Conservation (phyloP, 1,140 invertebrate genomes). For the Philaenus spumarius region DNA sequence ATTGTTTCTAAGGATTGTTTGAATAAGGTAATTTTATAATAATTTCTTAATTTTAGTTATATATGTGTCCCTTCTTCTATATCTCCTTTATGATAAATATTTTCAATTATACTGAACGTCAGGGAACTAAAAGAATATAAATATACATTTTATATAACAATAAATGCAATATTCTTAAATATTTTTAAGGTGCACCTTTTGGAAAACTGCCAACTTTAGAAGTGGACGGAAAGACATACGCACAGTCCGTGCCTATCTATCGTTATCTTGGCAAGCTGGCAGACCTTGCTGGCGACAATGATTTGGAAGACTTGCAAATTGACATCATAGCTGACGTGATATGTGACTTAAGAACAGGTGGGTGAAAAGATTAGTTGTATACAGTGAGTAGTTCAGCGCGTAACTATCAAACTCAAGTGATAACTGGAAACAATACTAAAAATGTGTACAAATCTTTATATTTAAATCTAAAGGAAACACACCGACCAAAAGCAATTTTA, state of each 20-base stretch:
- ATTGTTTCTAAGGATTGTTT: no score
- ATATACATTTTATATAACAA: no score
- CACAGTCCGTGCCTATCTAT: slow-evolving; percentile 47
- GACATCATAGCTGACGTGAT: slow-evolving; percentile 37
- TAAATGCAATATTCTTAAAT: no score
- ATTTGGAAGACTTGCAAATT: slow-evolving; percentile 51
- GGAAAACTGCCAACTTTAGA: slow-evolving; percentile 50
- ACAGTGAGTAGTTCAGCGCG: background rate
- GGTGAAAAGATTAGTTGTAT: no score
- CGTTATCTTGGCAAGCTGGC: slow-evolving; percentile 47
- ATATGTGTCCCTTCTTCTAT: no score
- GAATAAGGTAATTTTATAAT: no score
- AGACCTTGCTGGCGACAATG: slow-evolving; percentile 44
- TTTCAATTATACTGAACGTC: no score
- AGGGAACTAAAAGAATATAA: no score
- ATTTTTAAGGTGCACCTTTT: no score
- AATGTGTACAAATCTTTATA: background rate
- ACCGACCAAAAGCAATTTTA: no score
- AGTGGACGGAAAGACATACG: slow-evolving; percentile 45
- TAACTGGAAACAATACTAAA: background rate
- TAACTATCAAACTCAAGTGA: background rate
- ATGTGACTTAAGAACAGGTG: slow-evolving; percentile 37
- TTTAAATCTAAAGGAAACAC: background rate
- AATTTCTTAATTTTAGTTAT: no score
- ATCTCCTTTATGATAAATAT: no score